Percentiles rank a stretch among this genome's conserved stretches.
Conservation (phyloP, 1,140 invertebrate genomes). For the Drosophila varians region DNA sequence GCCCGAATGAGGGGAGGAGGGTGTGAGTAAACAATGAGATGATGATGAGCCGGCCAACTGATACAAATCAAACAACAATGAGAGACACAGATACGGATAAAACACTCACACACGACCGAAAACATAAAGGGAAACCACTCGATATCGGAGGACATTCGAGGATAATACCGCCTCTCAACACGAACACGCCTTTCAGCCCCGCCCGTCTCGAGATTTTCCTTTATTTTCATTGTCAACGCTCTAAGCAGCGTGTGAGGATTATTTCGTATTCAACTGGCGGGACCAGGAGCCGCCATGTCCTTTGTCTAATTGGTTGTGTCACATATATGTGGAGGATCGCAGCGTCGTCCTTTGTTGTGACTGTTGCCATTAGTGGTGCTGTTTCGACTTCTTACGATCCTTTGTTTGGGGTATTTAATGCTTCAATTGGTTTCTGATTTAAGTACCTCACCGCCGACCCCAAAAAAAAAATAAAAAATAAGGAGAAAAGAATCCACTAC, state of each 20-base stretch:
- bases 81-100: slow-evolving; percentile 42
- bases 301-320: slow-evolving; percentile 78
- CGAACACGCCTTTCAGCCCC: slow-evolving; percentile 44
- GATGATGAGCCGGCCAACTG: slow-evolving; percentile 40
- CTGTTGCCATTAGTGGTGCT: slow-evolving; percentile 51
- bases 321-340: slow-evolving; percentile 37
- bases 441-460: slow-evolving; percentile 47
- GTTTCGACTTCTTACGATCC: slow-evolving; percentile 38
- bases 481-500: not conserved
- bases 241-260: slow-evolving; percentile 79
- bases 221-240: slow-evolving; percentile 58
- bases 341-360: slow-evolving; percentile 43
- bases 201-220: slow-evolving; percentile 21
- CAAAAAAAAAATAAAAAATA: not conserved
- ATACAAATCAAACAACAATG: slow-evolving; percentile 76
- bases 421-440: slow-evolving; percentile 77
- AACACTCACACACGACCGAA: slow-evolving; percentile 2
- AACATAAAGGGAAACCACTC: slow-evolving; percentile 21
- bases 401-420: slow-evolving; percentile 77
- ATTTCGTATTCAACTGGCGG: slow-evolving; percentile 60
- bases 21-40: slow-evolving; percentile 37
- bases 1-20: slow-evolving; percentile 8
- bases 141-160: slow-evolving; percentile 50
- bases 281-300: slow-evolving; percentile 54
- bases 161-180: slow-evolving; percentile 65